Conservation (phyloP, 2,888 invertebrate species). For the Drosophila rellima region DNA sequence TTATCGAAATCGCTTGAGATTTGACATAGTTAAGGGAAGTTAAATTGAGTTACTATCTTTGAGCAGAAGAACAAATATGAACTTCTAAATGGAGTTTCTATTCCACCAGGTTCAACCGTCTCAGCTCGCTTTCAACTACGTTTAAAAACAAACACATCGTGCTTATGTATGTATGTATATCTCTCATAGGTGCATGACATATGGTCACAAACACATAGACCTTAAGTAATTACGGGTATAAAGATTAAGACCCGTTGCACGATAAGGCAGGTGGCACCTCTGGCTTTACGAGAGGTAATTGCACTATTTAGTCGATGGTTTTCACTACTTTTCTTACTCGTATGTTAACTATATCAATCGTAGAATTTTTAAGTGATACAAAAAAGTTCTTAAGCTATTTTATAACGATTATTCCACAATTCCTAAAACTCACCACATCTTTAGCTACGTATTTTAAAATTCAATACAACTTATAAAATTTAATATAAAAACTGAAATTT, state of each 20-base stretch:
- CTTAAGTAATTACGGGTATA: slow-evolving; percentile 15
- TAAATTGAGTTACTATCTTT: too few relatives aligned
- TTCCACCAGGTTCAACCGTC: not conserved
- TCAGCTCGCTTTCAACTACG: not conserved
- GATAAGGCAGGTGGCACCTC: slow-evolving; percentile 23
- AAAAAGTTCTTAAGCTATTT: not conserved
- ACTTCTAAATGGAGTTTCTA: not conserved
- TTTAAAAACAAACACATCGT: not conserved
- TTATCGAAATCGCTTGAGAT: not conserved
- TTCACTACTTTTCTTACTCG: slow-evolving; percentile 1
- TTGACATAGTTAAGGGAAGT: too few relatives aligned
- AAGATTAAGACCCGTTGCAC: slow-evolving; percentile 17
- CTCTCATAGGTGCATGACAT: slow-evolving; percentile 5
- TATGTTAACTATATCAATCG: not conserved
- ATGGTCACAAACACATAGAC: slow-evolving; percentile 1
- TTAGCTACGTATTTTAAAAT: not conserved
- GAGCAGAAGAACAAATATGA: not conserved
- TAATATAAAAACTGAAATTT: not conserved
- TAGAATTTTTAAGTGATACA: not conserved
- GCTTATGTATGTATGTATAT: not conserved
- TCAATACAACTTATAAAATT: not conserved
- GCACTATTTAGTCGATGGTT: not conserved
- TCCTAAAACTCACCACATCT: not conserved
- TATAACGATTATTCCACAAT: not conserved
- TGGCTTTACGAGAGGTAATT: not conserved